These are phyloP conservation scores for Trachythela sp. DNA, from an alignment of 64 coral and sea anemone species.

Conservation along the genomic window DNA sequence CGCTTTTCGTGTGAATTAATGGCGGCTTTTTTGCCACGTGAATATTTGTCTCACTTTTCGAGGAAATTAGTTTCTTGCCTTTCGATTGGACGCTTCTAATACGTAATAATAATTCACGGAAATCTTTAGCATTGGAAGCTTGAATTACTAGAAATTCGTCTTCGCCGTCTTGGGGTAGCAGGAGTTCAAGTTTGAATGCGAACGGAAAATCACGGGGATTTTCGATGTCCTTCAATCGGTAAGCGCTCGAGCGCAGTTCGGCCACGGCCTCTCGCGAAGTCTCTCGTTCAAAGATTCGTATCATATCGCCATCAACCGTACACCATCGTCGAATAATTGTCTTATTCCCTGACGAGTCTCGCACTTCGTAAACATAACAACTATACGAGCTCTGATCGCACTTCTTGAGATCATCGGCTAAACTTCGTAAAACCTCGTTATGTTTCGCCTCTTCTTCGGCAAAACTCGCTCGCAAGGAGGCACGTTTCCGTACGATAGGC, in stretches of 20 bases:
- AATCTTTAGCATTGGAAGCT: constrained; percentile 15
- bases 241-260: background rate
- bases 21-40: background rate
- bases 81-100: background rate
- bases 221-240: background rate
- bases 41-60: background rate
- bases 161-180: background rate
- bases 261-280: constrained; percentile 20
- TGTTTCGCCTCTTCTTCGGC: background rate
- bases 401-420: background rate
- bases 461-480: background rate
- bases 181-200: background rate
- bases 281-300: constrained; percentile 1
- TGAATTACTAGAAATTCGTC: constrained; percentile 3
- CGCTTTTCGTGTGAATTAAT: background rate
- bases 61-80: background rate
- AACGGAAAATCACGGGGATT: constrained; percentile 16
- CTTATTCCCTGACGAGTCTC: constrained; percentile 6
- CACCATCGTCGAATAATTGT: constrained; percentile 20
- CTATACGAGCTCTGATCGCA: background rate
- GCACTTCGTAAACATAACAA: constrained; percentile 4
- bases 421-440: background rate
- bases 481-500: background rate
- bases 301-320: background rate
- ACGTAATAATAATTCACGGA: background rate